Percentiles rank a stretch among this genome's conserved stretches.
Evolutionary conservation across 2,797 vertebrate species (phyloP).

Genomic region (Anas bahamensis): DNA sequence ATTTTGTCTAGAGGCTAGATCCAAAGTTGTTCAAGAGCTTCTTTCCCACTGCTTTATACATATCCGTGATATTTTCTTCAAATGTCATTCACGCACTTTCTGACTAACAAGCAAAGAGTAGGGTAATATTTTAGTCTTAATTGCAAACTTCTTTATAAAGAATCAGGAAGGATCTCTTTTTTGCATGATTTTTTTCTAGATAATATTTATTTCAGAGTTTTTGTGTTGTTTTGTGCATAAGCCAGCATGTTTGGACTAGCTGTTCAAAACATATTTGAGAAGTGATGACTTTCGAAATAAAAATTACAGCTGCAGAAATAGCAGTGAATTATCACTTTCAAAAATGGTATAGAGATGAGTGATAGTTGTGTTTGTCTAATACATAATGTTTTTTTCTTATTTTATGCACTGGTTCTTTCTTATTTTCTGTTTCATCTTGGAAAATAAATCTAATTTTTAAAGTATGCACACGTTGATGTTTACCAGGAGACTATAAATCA

Average conservation of each 20-base stretch:
- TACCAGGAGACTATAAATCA: not conserved
- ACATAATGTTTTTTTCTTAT: not conserved
- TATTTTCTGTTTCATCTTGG: not conserved
- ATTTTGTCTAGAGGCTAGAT: slow-evolving; percentile 5
- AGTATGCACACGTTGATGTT: not conserved
- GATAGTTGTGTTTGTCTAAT: not conserved
- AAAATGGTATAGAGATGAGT: not conserved
- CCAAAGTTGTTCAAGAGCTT: not conserved
- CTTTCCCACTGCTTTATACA: not conserved
- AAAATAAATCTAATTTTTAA: not conserved
- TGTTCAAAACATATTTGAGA: not conserved
- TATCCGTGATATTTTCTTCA: not conserved
- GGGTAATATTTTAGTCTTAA: not conserved
- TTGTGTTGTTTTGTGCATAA: not conserved
- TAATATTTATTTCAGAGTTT: not conserved
- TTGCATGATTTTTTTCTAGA: not conserved
- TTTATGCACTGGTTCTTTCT: too few relatives aligned
- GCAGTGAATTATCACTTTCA: not conserved
- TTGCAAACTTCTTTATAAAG: not conserved
- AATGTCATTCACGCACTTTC: not conserved
- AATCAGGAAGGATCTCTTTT: not conserved
- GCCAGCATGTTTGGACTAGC: not conserved
- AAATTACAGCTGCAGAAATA: not conserved
- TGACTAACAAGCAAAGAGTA: not conserved
- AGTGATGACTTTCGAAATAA: not conserved